phyloP scores from a whole-genome alignment of 2,797 vertebrate species.

The Bothrops alternatus region DNA sequence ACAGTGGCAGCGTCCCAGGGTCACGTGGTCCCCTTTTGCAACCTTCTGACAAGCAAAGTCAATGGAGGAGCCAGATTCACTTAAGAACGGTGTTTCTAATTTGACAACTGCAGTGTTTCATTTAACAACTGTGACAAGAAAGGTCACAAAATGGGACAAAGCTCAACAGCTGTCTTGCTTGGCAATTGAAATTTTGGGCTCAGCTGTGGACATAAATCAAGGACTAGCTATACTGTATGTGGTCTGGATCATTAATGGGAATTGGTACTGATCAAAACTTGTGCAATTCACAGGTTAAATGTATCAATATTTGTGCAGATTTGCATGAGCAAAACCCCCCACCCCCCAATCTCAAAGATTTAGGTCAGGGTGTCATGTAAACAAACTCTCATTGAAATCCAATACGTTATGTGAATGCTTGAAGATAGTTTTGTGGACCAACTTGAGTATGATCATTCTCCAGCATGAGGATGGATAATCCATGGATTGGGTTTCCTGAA shows the following conservation, averaged over 20 bases:
- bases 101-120: background rate
- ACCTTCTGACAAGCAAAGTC: background rate
- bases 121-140: background rate
- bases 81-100: background rate
- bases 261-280: background rate
- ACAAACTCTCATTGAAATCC: background rate
- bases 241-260: background rate
- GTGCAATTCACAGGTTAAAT: background rate
- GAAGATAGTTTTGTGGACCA: background rate
- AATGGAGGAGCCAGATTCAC: background rate
- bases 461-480: no score
- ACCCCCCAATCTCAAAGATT: background rate
- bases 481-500: no score
- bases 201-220: background rate
- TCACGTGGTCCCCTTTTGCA: background rate
- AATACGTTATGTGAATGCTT: background rate
- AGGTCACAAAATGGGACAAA: background rate
- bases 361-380: background rate
- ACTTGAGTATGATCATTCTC: background rate
- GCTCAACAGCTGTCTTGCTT: background rate
- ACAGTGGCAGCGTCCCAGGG: background rate
- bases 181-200: background rate
- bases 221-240: background rate
- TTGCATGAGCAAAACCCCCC: background rate
- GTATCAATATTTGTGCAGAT: background rate